Evolutionary conservation across 2,888 invertebrate species (phyloP), one percentile per base, ranked within the genome.

Genomic region (Anoncus sp.): DNA sequence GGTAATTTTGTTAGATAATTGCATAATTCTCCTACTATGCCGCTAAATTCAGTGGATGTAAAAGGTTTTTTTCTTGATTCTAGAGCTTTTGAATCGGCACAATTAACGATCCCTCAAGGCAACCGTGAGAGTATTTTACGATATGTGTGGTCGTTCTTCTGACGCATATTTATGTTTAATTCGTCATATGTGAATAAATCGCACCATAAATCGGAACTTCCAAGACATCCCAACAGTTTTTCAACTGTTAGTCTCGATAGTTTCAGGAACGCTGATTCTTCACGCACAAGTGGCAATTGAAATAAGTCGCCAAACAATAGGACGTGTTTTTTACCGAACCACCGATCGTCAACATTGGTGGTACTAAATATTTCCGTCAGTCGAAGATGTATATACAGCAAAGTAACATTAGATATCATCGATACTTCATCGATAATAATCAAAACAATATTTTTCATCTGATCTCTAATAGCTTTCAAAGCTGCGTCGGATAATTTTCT

Each of bases 201-300:
- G 53, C 2, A 47, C 85, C 86, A 87, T 16, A 87, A 66, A 67
- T 85, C 82, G 20, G 77, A 74, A 24, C 62, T 77, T 67, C 81
- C 83, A 5, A 84, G 59, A 49, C 82, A 80, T 43, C 84, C 85
- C 55, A 85, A 49, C 35, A 79, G 71, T 65, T 86, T 85, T 18
- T 81, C 67, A 53, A 63, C 63, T 69, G 81, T 79, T 9, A 69
- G 27, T 51, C 51, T 55, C 5, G 82, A 63, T 51, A 87, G 71
- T 77, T 82, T 82, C 40, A 79, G 77, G 67, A 82, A 87, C 24
- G 84, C 77, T 3, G 86, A n/a, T n/a, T n/a, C n/a, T n/a, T n/a
- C n/a, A n/a, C n/a, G n/a, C n/a, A n/a, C n/a, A n/a, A n/a, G n/a
- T 5, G 85, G 85, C 16, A 87, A 82, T 66, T 86, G 86, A 24